Percentiles rank a stretch among this genome's conserved stretches.
Conservation (phyloP, 2,113 vertebrate species). For the Periophthalmodon schlosseri region DNA sequence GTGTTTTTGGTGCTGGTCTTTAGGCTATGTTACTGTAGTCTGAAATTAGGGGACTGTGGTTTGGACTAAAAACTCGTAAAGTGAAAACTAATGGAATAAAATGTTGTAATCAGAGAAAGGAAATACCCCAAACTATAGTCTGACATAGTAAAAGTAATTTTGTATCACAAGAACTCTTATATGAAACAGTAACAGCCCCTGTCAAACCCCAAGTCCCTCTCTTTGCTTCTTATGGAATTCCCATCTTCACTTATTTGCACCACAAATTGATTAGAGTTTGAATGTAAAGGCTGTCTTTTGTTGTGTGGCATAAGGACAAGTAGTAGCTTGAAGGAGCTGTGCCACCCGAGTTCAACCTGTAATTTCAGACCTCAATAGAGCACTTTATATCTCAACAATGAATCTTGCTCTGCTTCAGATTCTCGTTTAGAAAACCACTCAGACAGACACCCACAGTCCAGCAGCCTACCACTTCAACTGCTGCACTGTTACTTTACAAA, state of each 20-base stretch:
- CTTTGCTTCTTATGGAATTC: not conserved
- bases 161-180: not conserved
- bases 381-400: not conserved
- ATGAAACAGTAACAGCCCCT: not conserved
- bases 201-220: not conserved
- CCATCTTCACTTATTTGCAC: not conserved
- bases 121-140: not conserved
- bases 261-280: conserved; percentile 31
- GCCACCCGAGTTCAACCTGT: conserved; percentile 17
- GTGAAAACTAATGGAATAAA: too few relatives aligned
- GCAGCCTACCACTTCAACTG: not conserved
- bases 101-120: too few relatives aligned
- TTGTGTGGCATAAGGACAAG: not conserved
- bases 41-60: too few relatives aligned
- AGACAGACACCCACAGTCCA: conserved; percentile 1
- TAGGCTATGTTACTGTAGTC: too few relatives aligned
- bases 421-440: not conserved
- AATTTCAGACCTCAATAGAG: conserved; percentile 32
- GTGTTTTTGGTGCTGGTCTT: too few relatives aligned
- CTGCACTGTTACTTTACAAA: too few relatives aligned
- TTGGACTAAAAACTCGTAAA: too few relatives aligned
- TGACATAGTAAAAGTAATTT: not conserved
- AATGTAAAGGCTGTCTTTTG: not conserved
- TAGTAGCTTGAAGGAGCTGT: conserved; percentile 13
- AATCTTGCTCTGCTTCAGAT: conserved; percentile 16